phyloP scores from a whole-genome alignment of 2,797 vertebrate species.

The Acanthurus lineatus region DNA sequence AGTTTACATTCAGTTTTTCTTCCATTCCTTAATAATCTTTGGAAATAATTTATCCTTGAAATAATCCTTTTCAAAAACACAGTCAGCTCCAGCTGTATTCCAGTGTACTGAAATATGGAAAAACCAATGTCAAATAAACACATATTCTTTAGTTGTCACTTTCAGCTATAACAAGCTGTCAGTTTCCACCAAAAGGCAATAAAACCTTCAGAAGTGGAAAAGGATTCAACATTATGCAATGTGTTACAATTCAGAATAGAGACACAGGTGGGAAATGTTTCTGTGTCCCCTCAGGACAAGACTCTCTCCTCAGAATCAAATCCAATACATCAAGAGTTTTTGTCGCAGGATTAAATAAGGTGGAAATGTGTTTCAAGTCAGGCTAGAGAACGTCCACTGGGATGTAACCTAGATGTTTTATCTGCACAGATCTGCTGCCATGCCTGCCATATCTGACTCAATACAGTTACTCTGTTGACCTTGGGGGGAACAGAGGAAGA shows the following conservation, averaged over 20 bases:
- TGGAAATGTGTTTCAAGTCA: conserved; percentile 54
- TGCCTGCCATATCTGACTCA: conserved; percentile 48
- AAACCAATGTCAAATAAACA: conserved; percentile 4
- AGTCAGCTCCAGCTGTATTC: background rate
- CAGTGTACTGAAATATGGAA: conserved; percentile 9
- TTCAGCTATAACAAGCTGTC: conserved; percentile 28
- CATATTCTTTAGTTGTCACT: conserved; percentile 28
- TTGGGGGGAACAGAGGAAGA: conserved; percentile 30
- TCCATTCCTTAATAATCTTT: background rate
- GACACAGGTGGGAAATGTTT: conserved; percentile 39
- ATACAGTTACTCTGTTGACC: conserved; percentile 53
- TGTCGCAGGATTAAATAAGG: conserved; percentile 59
- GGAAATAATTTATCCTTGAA: background rate
- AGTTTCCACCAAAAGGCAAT: conserved; percentile 4
- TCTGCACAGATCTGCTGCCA: conserved; percentile 58
- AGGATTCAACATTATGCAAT: conserved; percentile 34
- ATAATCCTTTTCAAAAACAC: background rate
- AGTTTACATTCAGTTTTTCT: background rate
- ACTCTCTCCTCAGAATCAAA: conserved; percentile 23
- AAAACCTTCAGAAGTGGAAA: conserved; percentile 11
- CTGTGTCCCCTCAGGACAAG: conserved; percentile 22
- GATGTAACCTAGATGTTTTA: conserved; percentile 79
- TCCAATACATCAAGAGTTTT: conserved; percentile 52
- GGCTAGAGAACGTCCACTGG: conserved; percentile 62
- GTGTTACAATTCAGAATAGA: conserved; percentile 31